Evolutionary conservation across 2,113 vertebrate genomes (phyloP), one percentile per base, ranked within the genome.

Genomic region (Oxyura jamaicensis): DNA sequence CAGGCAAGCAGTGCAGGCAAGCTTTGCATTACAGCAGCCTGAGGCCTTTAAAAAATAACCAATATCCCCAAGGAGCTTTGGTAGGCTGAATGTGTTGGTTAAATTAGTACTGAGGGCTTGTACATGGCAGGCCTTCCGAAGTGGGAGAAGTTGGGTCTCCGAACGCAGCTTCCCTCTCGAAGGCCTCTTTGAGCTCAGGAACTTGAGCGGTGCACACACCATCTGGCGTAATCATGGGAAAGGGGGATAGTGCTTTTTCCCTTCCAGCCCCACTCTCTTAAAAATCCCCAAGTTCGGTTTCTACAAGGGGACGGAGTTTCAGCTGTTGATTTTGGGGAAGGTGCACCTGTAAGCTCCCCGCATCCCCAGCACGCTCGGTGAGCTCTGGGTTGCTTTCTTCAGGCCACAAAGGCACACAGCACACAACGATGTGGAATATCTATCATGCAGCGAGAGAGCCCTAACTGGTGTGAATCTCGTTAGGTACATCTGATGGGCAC

Each of bases 161-260:
- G 6, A 71, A n/a, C 0, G 0, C 92, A 73, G 90, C 91, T 94
- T 41, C 92, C 95, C 96, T 95, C 81, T 94, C 26, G 1, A 62
- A 63, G 88, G 94, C 95, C 95, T 74, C 96, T 97, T 8, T 91
- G 73, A 80, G 93, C 95, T 93, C 31, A 21, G 95, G 60, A 94
- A 5, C 96, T 95, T 76, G 5, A 79, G 26, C 42, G 19, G 86
- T 0, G 7, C 12, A 4, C 71, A 0, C 93, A 94, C 66, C 96
- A 97, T 94, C 93, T 96, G 96, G 41, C 12, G 3, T 55, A 46
- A 79, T 33, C 92, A 56, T 90, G 88, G 93, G 93, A 89, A 91
- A 92, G 81, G 96, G 83, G 92, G 53, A 76, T 1, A 60, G 83
- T 81, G 76, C 80, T 86, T 56, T 66, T 95, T 95, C 92, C 88